Percentiles rank a stretch among this genome's conserved stretches.
Evolutionary conservation across 2,888 invertebrate genomes (phyloP).

Genomic region (Cataglyphis livida): DNA sequence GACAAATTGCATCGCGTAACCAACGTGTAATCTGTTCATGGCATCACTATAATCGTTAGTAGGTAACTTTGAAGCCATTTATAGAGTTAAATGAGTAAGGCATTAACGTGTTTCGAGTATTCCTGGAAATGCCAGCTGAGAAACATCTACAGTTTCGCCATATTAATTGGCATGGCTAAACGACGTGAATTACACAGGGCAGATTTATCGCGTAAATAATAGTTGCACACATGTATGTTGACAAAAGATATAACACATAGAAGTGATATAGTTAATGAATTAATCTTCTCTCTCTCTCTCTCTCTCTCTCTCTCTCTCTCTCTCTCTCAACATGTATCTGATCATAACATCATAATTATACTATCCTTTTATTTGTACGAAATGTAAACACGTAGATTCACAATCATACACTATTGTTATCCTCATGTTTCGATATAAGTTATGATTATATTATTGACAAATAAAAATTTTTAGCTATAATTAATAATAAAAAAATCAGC

Average conservation of each 20-base stretch:
- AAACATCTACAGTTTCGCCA: constrained; percentile 20
- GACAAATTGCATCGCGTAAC: background rate
- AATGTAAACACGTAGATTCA: background rate
- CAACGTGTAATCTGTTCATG: background rate
- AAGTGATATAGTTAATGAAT: constrained; percentile 63
- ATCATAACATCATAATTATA: background rate
- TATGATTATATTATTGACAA: background rate
- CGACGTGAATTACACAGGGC: background rate
- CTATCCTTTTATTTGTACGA: background rate
- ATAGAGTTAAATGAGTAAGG: constrained; percentile 30
- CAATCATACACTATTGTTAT: background rate
- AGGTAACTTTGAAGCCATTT: constrained; percentile 26
- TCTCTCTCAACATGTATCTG: background rate
- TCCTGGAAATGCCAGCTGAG: background rate
- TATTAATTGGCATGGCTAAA: constrained; percentile 44
- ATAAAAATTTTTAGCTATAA: background rate
- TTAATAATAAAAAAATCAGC: background rate
- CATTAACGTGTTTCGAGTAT: constrained; percentile 8
- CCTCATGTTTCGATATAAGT: background rate
- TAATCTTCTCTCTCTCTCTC: constrained; percentile 5
- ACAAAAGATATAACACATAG: constrained; percentile 20
- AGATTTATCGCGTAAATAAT: background rate
- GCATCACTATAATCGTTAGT: constrained; percentile 22
- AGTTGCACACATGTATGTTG: background rate
- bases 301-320: background rate